Evolutionary conservation across 1,140 invertebrate genomes (phyloP), one percentile per base, ranked within the genome.

Genomic region (Neodiprion pinetum): DNA sequence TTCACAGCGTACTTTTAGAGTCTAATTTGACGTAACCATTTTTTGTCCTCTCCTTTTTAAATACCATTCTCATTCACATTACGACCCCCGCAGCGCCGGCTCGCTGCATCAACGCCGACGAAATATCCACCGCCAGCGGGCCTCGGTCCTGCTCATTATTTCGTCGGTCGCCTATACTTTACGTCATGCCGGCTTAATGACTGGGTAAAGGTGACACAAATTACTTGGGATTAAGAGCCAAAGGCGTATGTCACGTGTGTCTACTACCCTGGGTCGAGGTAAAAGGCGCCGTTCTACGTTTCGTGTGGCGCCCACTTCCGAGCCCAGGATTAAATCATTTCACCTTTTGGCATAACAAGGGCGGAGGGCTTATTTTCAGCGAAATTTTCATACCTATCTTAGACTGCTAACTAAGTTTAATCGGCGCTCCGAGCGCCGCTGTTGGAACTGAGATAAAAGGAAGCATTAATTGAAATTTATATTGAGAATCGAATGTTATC

Each of bases 31-130:
- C 28, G 28, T 5, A 40, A 5, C 28, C 28, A 2, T 1, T 40
- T 40, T 40, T 40, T 40, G 28, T 40, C 28, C 28, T 40, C 28
- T 40, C 28, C 28, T 40, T 40, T 75, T 67, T 75, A 70, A 70
- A 70, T 70, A 70, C 14, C 23, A 70, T 70, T 70, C 28, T 70
- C 28, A 70, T 40, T 4, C 28, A 28, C 9, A 70, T 8, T 70
- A 71, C 28, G 28, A 40, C 40, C 70, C 40, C 21, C 17, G 53
- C 2, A 4, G 28, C 28, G 28, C 28, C 5, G 0, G 28, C 28
- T 40, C 1, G 28, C 28, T 40, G 28, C 28, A 40, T 40, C 28
- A 40, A 2, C 28, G 28, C 28, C 5, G 28, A 40, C 2, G 28
- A 40, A 40, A 40, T 40, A 40, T 40, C 28, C 28, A 40, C 1